A percentile compares a stretch with the other conserved stretches of the same genome.
These are phyloP conservation scores for Acanthopleura granulata DNA, from an alignment of 2,888 invertebrate species.

Conservation along the genomic window DNA sequence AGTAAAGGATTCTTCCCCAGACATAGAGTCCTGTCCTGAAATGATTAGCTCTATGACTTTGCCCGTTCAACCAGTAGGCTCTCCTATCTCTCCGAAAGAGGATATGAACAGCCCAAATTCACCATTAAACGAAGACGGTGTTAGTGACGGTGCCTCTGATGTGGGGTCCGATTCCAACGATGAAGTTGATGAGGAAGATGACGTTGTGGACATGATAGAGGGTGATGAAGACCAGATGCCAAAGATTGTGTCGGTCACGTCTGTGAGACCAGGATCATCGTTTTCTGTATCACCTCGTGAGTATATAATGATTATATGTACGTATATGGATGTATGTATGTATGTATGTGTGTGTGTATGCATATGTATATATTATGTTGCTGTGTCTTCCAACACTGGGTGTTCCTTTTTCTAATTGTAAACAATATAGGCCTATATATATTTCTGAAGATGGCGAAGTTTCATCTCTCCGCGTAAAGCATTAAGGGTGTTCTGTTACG, in stretches of 20 bases:
- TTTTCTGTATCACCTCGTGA: too few relatives aligned
- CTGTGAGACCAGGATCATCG: background rate
- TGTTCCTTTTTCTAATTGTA: too few relatives aligned
- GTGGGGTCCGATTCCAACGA: background rate
- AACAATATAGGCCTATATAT: too few relatives aligned
- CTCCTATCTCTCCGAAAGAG: background rate
- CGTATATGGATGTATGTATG: too few relatives aligned
- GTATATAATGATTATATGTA: too few relatives aligned
- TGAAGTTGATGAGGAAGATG: background rate
- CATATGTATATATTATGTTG: too few relatives aligned
- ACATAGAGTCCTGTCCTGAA: background rate
- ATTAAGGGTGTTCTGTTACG: too few relatives aligned
- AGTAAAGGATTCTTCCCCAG: background rate
- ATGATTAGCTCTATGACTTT: background rate
- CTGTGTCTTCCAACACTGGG: too few relatives aligned
- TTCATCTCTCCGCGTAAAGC: too few relatives aligned
- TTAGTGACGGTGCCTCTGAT: background rate
- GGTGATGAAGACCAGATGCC: background rate
- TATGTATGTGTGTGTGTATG: too few relatives aligned
- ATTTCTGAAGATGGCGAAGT: too few relatives aligned
- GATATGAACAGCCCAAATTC: background rate
- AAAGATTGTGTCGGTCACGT: conserved; percentile 3
- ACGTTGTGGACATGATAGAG: background rate
- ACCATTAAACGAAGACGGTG: background rate
- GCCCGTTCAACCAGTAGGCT: background rate